Evolutionary conservation across 2,113 vertebrate genomes (phyloP).

Genomic region (Physeter macrocephalus): DNA sequence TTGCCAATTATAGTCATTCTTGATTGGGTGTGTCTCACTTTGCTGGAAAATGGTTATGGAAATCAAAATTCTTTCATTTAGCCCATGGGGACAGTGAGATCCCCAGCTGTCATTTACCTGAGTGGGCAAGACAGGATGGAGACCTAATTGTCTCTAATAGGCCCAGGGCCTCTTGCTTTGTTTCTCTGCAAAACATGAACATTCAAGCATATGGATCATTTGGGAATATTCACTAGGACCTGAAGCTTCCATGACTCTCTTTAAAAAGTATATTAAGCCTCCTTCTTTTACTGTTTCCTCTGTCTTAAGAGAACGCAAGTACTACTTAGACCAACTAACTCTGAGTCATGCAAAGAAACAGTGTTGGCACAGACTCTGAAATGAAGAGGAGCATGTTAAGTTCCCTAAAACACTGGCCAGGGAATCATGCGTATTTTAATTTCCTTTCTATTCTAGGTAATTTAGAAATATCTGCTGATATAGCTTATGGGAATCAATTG

Average conservation of each 20-base stretch:
- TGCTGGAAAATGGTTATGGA: conserved; percentile 15
- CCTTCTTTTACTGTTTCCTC: neutral
- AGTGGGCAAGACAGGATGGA: neutral
- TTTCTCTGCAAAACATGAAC: neutral
- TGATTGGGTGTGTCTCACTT: neutral
- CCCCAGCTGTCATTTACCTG: neutral
- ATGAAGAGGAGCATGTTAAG: neutral
- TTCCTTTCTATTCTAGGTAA: conserved; percentile 21
- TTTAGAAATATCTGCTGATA: conserved; percentile 5
- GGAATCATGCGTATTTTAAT: neutral
- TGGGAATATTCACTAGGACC: neutral
- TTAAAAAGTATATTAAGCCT: neutral
- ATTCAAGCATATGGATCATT: neutral
- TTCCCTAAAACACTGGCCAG: conserved; percentile 13
- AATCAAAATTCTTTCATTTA: conserved; percentile 11
- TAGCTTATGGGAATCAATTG: neutral
- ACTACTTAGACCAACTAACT: neutral
- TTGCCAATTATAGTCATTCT: neutral
- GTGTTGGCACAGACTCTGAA: neutral
- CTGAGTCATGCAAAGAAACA: neutral
- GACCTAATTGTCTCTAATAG: neutral
- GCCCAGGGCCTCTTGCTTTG: neutral
- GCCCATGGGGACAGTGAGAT: neutral
- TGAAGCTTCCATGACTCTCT: neutral
- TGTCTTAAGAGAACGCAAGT: neutral